Evolutionary conservation across 2,797 vertebrate genomes (phyloP).

Genomic region (Spinus pinus): DNA sequence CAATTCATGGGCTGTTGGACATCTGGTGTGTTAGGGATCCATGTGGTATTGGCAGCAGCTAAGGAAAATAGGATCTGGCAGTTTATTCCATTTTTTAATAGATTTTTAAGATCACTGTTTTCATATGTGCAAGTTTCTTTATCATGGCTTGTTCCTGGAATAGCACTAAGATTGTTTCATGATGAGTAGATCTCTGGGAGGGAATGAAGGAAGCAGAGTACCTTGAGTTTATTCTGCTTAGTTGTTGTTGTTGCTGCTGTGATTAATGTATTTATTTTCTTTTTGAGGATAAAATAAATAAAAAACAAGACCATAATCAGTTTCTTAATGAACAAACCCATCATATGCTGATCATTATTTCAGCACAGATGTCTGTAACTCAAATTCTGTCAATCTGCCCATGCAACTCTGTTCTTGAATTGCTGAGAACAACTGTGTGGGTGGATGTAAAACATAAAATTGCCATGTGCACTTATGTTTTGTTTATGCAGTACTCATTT

Average conservation of each 20-base stretch:
- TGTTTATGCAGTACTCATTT: conserved; percentile 74
- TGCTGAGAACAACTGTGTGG: conserved; percentile 75
- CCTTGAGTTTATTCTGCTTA: neutral
- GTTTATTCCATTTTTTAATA: neutral
- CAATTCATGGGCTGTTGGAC: neutral
- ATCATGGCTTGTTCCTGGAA: neutral
- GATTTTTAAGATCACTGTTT: neutral
- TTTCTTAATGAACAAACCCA: conserved; percentile 34
- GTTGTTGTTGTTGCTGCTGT: neutral
- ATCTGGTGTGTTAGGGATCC: neutral
- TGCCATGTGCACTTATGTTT: conserved; percentile 70
- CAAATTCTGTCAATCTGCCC: conserved; percentile 68
- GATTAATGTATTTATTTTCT: conserved; percentile 5
- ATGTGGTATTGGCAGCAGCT: neutral
- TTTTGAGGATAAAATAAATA: conserved; percentile 35
- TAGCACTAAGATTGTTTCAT: neutral
- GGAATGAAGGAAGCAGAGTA: neutral
- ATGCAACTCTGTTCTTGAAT: conserved; percentile 72
- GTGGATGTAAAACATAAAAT: conserved; percentile 77
- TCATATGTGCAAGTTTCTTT: neutral
- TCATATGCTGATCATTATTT: conserved; percentile 51
- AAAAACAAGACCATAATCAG: neutral
- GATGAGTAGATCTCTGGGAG: neutral
- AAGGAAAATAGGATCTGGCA: neutral
- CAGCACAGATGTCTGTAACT: conserved; percentile 70